Percentiles rank a stretch among this genome's conserved stretches.
These are phyloP conservation scores for Autographa pulchrina DNA, from an alignment of 2,888 invertebrate genomes.

Conservation along the genomic window DNA sequence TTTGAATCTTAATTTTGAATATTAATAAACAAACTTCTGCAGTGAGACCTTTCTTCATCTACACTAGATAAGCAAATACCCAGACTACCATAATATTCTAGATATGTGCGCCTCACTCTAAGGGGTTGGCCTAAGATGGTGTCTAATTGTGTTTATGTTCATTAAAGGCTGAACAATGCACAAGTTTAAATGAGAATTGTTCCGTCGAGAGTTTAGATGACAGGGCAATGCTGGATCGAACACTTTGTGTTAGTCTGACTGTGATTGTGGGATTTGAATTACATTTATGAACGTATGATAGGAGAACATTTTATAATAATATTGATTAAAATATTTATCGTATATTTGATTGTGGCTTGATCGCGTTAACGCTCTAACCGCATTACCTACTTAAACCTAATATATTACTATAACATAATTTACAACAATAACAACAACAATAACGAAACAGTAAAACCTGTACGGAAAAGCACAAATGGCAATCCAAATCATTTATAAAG, in stretches of 20 bases:
- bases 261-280: background rate
- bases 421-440: too few relatives aligned
- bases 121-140: conserved; percentile 17
- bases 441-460: too few relatives aligned
- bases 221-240: background rate
- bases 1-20: too few relatives aligned
- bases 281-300: background rate
- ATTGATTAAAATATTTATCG: too few relatives aligned
- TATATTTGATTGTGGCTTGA: too few relatives aligned
- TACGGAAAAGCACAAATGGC: too few relatives aligned
- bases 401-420: too few relatives aligned
- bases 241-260: background rate
- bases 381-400: too few relatives aligned
- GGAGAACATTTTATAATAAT: too few relatives aligned
- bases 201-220: conserved; percentile 17
- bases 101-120: conserved; percentile 17
- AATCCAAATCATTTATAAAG: background rate
- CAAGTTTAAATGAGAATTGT: conserved; percentile 58
- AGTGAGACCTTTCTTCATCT: too few relatives aligned
- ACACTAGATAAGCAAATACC: conserved; percentile 18
- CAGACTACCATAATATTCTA: conserved; percentile 15
- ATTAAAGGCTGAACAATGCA: conserved; percentile 49
- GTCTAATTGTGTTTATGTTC: conserved; percentile 39
- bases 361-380: too few relatives aligned
- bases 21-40: too few relatives aligned